phyloP scores from a whole-genome alignment of 1,140 invertebrate species.

The Acromyrmex charruanus region DNA sequence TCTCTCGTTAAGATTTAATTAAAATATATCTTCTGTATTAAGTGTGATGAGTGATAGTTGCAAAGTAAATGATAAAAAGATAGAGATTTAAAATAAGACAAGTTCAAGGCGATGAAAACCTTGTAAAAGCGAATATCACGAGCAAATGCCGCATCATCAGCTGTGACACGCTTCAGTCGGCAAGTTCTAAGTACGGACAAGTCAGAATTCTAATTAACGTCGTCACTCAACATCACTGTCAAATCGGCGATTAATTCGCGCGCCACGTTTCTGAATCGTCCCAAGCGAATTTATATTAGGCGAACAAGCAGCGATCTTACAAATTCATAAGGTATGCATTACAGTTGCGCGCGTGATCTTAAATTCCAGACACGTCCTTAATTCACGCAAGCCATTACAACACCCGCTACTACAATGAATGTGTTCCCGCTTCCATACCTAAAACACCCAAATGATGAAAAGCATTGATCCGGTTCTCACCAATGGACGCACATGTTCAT shows the following conservation, averaged over 20 bases:
- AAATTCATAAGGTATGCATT: constrained; percentile 68
- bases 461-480: not conserved
- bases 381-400: constrained; percentile 73
- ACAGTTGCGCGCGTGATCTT: constrained; percentile 41
- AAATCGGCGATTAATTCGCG: constrained; percentile 68
- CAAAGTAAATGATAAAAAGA: not conserved
- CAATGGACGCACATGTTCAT: not conserved
- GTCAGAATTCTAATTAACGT: constrained; percentile 58
- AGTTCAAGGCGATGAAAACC: not conserved
- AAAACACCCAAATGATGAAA: constrained; percentile 16
- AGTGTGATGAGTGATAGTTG: not conserved
- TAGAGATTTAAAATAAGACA: not conserved
- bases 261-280: constrained; percentile 67
- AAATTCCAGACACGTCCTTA: constrained; percentile 64
- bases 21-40: not conserved
- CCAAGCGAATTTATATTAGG: constrained; percentile 61
- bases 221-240: constrained; percentile 66
- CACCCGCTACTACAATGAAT: constrained; percentile 68
- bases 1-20: not conserved
- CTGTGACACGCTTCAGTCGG: constrained; percentile 51
- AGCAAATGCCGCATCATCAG: not conserved
- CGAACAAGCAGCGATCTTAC: constrained; percentile 53
- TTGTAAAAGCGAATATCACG: not conserved
- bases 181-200: constrained; percentile 57
- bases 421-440: constrained; percentile 48